Evolutionary conservation across 2,888 invertebrate species (phyloP), one percentile per base, ranked within the genome.

Genomic region (Chalcis sispes): DNA sequence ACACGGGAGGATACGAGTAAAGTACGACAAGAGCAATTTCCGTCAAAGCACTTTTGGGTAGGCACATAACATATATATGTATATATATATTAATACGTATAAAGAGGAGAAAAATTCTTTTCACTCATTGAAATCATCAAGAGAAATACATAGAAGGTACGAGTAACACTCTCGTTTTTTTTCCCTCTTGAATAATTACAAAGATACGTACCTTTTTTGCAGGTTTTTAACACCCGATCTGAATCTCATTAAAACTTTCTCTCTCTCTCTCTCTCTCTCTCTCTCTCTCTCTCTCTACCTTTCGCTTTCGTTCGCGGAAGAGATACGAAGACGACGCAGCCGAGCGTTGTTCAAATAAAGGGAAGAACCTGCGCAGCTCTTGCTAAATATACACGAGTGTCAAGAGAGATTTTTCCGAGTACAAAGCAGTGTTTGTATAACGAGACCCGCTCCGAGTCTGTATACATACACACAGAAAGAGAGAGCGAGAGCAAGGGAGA

Each of bases 221-320:
- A 13, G 13, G 10, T 62, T 72, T 56, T 75, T 64, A 70, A 70
- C 69, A 75, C 69, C 75, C 70, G 75, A 56, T 64, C 58, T 64
- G 64, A 54, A 70, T 54, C 69, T 62, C 75, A 75, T 75, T 75
- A 70, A 74, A 65, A 18, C 18, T 5, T 18, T 32, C 58, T 18
- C 20, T 1, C 27, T 13, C 54, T 27, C 27, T 20, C 52, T 2
- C 52, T 52, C 25, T 4, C 15, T 27, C 25, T n/a, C n/a, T n/a
- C n/a, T 23, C 3, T 52, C 25, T 4, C 25, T 13, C 10, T 36
- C 10, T 36, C 10, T 36, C 10, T 36, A 10, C 10, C 4, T 36
- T 36, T 36, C 25, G 23, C 2, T 54, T 15, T 61, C 23, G 20
- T 15, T 2, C 3, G 23, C 10, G 5, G n/a, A n/a, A n/a, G n/a